Evolutionary conservation across 1,140 invertebrate genomes (phyloP).

Genomic region (Anoplolepis gracilipes): DNA sequence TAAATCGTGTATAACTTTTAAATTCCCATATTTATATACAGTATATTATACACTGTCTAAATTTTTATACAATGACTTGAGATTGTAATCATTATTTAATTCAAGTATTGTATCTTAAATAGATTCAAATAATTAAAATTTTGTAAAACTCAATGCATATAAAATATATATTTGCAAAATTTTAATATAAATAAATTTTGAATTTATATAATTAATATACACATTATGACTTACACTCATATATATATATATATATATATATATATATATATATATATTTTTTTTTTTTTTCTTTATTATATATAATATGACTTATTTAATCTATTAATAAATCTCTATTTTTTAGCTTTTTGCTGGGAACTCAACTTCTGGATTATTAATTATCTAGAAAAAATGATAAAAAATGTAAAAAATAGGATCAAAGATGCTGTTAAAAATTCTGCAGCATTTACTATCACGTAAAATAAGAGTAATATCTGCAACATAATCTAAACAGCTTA

Average conservation of each 20-base stretch:
- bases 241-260: neutral
- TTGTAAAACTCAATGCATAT: neutral
- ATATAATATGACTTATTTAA: neutral
- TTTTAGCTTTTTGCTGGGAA: constrained; percentile 15
- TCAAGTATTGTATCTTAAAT: neutral
- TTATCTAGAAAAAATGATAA: neutral
- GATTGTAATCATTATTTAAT: neutral
- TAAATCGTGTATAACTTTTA: neutral
- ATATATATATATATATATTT: neutral
- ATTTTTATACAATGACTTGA: neutral
- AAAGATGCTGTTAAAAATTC: neutral
- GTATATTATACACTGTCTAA: neutral
- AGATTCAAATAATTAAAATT: neutral
- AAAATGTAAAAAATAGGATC: neutral
- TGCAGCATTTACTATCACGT: neutral
- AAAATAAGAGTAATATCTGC: neutral
- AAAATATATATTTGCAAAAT: too few species aligned
- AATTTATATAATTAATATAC: neutral
- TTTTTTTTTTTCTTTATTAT: neutral
- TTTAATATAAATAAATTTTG: neutral
- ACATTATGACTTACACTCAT: too few species aligned
- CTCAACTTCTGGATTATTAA: neutral
- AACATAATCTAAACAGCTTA: neutral
- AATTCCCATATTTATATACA: neutral
- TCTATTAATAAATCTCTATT: too few species aligned